Evolutionary conservation across 2,113 vertebrate genomes (phyloP), one percentile per base, ranked within the genome.

Genomic region (Tachysurus vachellii): DNA sequence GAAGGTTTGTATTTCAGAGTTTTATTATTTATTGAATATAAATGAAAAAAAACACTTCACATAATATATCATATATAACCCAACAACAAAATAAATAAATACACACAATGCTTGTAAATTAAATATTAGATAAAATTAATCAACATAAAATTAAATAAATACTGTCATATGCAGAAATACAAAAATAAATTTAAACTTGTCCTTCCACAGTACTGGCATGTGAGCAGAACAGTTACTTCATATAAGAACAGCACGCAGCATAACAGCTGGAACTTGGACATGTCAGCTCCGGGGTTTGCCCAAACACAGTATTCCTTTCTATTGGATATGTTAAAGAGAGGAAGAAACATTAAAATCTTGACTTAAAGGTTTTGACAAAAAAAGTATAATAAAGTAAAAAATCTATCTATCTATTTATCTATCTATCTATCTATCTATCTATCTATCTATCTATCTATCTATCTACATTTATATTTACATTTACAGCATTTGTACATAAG

Each of bases 41-140:
- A 80, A 17, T 42, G 7, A 79, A 83, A 62, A 82, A 83, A 47
- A 82, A 1, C 2, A 44, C 31, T n/a, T 47, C 13, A 82, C 23
- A 26, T 28, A 28, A n/a, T 0, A 28, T 28, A 80, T 80, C 5
- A 50, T 59, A 21, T 44, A n/a, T 36, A 5, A 36, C 19, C 1
- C 66, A 68, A 36, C 31, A 50, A 31, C 50, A 70, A 56, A 86
- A 80, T 86, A 80, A 28, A 81, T 59, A 81, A 86, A 86, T 82
- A 82, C 12, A n/a, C 21, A 70, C 14, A 23, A 50, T 42, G 5
- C 16, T 54, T 54, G 23, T 64, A 54, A 57, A 64, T 7, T 53
- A 53, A 17, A 87, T n/a, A 80, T 54, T 21, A 31, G 50, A 85
- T 47, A 81, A 80, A 56, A 23, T 14, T 64, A 26, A 17, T 66